Evolutionary conservation across 2,888 invertebrate genomes (phyloP).

Genomic region (Mechanitis messenoides): DNA sequence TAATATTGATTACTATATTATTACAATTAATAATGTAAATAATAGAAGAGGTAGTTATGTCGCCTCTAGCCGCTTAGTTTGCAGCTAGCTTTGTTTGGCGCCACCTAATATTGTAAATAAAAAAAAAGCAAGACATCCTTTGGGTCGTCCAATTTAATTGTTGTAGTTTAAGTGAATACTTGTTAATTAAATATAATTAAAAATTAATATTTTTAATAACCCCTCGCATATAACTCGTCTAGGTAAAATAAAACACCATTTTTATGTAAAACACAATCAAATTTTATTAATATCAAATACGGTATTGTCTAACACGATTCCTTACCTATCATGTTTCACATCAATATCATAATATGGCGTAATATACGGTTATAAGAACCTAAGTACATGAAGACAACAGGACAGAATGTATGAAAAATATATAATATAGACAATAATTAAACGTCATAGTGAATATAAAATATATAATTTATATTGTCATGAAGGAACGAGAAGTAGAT

Average conservation of each 20-base stretch:
- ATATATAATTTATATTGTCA: conserved; percentile 42
- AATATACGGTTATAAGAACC: conserved; percentile 56
- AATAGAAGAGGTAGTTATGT: too few relatives aligned
- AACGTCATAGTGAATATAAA: conserved; percentile 24
- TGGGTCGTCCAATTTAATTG: too few relatives aligned
- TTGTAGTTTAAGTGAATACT: too few relatives aligned
- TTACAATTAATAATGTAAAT: too few relatives aligned
- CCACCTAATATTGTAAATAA: too few relatives aligned
- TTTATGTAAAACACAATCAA: conserved; percentile 73
- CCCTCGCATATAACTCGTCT: neutral
- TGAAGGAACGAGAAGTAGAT: conserved; percentile 67
- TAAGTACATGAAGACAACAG: conserved; percentile 45
- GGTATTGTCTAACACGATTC: conserved; percentile 77
- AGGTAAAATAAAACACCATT: conserved; percentile 42
- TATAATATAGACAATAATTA: conserved; percentile 27
- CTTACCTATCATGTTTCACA: conserved; percentile 75
- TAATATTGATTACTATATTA: too few relatives aligned
- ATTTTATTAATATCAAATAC: conserved; percentile 77
- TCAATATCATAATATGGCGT: conserved; percentile 63
- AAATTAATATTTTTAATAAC: neutral
- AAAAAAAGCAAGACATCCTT: too few relatives aligned
- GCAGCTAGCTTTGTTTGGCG: too few relatives aligned
- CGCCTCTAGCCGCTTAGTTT: too few relatives aligned
- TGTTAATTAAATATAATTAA: neutral
- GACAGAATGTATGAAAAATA: conserved; percentile 30